Evolutionary conservation across 2,113 vertebrate species (phyloP), one percentile per base, ranked within the genome.

Genomic region (Lepus timidus): DNA sequence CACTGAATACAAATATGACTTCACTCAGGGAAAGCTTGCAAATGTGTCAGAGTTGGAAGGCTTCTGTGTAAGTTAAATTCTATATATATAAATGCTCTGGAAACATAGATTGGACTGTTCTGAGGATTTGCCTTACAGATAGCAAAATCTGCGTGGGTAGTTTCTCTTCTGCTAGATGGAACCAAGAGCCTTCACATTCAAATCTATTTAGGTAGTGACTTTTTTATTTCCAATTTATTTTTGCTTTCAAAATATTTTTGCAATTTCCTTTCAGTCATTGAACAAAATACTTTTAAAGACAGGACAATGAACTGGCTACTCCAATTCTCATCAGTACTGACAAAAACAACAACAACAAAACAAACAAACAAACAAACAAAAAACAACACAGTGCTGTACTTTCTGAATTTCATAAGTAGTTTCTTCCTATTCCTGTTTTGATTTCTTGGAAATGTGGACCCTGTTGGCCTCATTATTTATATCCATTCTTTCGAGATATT

Each of bases 171-270:
- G 29, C n/a, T 51, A 90, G 79, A 82, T 9, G 17, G 3, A 23
- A 20, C 29, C 51, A 74, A 51, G 11, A 79, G 17, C 14, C 86
- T 83, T 95, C 62, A 75, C 2, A 44, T 84, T 64, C 36, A 84
- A 93, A 84, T 61, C 61, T n/a, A 68, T 39, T 51, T 44, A n/a
- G 62, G 39, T 67, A 33, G 12, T 92, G 29, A 1, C 33, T 27
- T 92, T 93, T 95, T 76, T 70, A 92, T 81, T 80, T 86, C 73
- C 78, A 74, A 93, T 52, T 82, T 10, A 44, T 85, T 96, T 96
- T 81, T 76, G 16, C 62, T 95, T 92, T 89, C 78, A 80, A 55
- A 79, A 31, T 91, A 31, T 36, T 95, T 84, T 93, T 85, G n/a
- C 67, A 27, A 80, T 93, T 93, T 93, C 20, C 91, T 85, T 81